Evolutionary conservation across 1,140 invertebrate species (phyloP), one percentile per base, ranked within the genome.

Genomic region (Aphaenogaster ashmeadi): DNA sequence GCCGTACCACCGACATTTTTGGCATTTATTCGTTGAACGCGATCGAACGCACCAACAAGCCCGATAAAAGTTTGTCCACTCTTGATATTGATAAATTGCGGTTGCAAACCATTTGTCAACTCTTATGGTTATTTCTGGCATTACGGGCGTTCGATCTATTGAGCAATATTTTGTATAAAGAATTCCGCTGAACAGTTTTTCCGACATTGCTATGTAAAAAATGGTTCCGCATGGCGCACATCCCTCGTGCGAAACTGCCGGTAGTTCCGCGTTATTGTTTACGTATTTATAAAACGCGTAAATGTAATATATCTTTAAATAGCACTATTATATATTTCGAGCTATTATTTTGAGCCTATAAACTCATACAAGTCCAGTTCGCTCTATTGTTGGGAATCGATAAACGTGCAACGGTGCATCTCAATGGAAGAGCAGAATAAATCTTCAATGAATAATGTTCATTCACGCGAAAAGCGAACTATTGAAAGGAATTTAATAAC

Each of bases 401-500:
- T 84, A 84, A 50, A 75, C 80, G 80, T 41, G 80, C 41, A 75
- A 41, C 69, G 38, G 80, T 74, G 80, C 54, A 74, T 84, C 69
- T 74, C 80, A 74, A 84, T 84, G 80, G 69, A n/a, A 21, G 27
- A 50, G 80, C 80, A 11, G 80, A 74, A 84, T 84, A 84, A 84
- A 84, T 84, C 80, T 74, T 84, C 80, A 67, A 62, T 81, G 79
- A 81, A 81, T 84, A 75, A 84, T 84, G 80, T 56, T 84, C 80
- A 75, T 84, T 84, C 80, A 62, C 54, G 80, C 69, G 69, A 74
- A 36, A 74, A 75, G 54, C 27, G 41, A 27, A 69, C 80, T 84
- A 84, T 84, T 84, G 69, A 84, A 56, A 84, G 69, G 80, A 75
- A 84, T 84, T 84, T 84, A 84, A 84, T 84, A 84, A 84, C 69